Conservation (phyloP, 2,113 vertebrate species). For the Hipposideros armiger region DNA sequence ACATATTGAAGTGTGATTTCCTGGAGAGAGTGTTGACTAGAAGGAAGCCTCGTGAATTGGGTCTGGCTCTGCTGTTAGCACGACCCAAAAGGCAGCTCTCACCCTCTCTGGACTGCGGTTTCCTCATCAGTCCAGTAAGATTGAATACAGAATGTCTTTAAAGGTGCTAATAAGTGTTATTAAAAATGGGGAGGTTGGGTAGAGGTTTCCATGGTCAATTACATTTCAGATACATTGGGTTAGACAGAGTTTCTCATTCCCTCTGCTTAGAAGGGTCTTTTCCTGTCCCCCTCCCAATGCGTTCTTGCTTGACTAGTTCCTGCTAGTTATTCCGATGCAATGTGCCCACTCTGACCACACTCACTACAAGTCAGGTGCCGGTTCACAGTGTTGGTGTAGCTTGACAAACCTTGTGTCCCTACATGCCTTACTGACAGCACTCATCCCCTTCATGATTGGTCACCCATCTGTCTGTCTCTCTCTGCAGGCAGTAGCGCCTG, state of each 20-base stretch:
- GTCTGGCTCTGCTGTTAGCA: background rate
- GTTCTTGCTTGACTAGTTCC: background rate
- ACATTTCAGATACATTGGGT: background rate
- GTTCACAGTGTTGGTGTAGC: background rate
- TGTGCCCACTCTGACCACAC: background rate
- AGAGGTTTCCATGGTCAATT: background rate
- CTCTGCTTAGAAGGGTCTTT: background rate
- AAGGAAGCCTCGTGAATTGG: background rate
- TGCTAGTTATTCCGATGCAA: background rate
- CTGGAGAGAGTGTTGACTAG: background rate
- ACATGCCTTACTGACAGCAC: background rate
- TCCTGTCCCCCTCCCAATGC: background rate
- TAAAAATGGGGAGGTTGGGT: background rate
- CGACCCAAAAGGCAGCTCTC: background rate
- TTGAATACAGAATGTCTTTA: background rate
- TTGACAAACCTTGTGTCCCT: rapidly evolving
- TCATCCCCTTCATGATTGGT: background rate
- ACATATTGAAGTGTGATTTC: background rate
- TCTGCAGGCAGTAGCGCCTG: background rate
- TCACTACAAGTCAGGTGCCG: background rate
- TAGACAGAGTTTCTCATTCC: background rate
- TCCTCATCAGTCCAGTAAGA: background rate
- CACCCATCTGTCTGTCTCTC: background rate
- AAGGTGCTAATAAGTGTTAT: background rate
- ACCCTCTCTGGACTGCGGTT: background rate